Conservation (phyloP, 2,113 vertebrate species). For the Nyctereutes procyonoides region DNA sequence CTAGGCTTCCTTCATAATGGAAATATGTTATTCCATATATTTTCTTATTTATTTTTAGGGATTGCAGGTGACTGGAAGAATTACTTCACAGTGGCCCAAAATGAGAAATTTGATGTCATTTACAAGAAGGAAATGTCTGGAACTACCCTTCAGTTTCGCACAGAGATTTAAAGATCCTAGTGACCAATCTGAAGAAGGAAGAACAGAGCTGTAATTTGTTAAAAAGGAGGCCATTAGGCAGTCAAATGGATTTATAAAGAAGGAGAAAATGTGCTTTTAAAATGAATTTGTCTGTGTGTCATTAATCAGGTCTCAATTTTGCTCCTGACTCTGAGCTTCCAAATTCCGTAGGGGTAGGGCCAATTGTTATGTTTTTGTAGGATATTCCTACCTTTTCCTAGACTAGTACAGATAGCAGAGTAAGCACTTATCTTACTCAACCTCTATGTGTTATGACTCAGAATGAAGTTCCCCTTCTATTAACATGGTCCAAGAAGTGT, state of each 20-base stretch:
- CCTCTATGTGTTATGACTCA: neutral
- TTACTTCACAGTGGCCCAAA: slow-evolving; percentile 85
- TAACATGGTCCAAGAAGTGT: neutral
- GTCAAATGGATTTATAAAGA: neutral
- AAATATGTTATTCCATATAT: neutral
- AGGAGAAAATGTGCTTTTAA: neutral
- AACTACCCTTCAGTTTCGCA: slow-evolving; percentile 87
- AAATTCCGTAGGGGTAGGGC: neutral
- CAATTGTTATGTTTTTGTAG: neutral
- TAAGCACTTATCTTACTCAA: neutral
- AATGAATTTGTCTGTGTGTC: neutral
- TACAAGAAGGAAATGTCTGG: slow-evolving; percentile 90
- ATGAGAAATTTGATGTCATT: slow-evolving; percentile 87
- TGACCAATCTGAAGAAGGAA: neutral
- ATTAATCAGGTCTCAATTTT: neutral
- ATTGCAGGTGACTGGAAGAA: slow-evolving; percentile 86
- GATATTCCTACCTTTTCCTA: neutral
- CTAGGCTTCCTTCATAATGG: neutral
- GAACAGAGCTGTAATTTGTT: neutral
- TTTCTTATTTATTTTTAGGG: slow-evolving; percentile 71
- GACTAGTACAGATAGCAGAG: neutral
- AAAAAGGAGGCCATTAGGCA: neutral
- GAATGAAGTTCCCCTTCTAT: neutral
- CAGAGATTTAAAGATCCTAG: slow-evolving; percentile 78
- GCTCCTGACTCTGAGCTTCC: neutral